A percentile compares a stretch with the other conserved stretches of the same genome.
Conservation (phyloP, 2,113 vertebrate genomes). For the Mus spicilegus region DNA sequence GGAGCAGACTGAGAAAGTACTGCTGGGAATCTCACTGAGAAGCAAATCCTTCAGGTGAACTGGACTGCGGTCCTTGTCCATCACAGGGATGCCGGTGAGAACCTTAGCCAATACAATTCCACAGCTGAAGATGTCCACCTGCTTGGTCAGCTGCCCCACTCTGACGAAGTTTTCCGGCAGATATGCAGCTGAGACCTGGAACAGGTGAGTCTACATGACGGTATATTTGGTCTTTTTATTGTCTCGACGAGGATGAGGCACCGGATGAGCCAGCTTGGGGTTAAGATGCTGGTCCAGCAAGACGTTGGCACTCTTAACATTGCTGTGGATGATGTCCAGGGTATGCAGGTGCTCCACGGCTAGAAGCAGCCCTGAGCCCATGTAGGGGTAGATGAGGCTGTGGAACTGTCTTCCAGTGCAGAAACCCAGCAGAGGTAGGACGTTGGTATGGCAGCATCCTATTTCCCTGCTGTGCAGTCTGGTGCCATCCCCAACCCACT, state of each 20-base stretch:
- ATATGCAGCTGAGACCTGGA: slow-evolving; percentile 87
- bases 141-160: slow-evolving; percentile 85
- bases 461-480: neutral
- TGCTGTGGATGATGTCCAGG: slow-evolving; percentile 86
- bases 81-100: too few relatives aligned
- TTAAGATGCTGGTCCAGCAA: slow-evolving; percentile 87
- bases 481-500: neutral
- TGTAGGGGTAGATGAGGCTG: slow-evolving; percentile 86
- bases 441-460: slow-evolving; percentile 85
- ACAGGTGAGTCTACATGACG: slow-evolving; percentile 85
- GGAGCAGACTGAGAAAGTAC: slow-evolving; percentile 54
- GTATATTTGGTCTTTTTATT: slow-evolving; percentile 84
- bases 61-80: too few relatives aligned
- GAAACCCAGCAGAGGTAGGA: slow-evolving; percentile 87
- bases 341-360: slow-evolving; percentile 86
- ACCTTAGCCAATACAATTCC: slow-evolving; percentile 84
- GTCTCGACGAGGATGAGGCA: slow-evolving; percentile 76
- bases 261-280: slow-evolving; percentile 88
- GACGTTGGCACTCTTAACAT: slow-evolving; percentile 89
- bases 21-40: slow-evolving; percentile 83
- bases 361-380: slow-evolving; percentile 84
- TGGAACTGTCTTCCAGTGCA: slow-evolving; percentile 80
- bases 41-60: slow-evolving; percentile 86
- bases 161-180: slow-evolving; percentile 88
- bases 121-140: slow-evolving; percentile 88